A percentile compares a stretch with the other conserved stretches of the same genome.
Conservation (phyloP, 2,888 invertebrate genomes). For the Nebria salina region DNA sequence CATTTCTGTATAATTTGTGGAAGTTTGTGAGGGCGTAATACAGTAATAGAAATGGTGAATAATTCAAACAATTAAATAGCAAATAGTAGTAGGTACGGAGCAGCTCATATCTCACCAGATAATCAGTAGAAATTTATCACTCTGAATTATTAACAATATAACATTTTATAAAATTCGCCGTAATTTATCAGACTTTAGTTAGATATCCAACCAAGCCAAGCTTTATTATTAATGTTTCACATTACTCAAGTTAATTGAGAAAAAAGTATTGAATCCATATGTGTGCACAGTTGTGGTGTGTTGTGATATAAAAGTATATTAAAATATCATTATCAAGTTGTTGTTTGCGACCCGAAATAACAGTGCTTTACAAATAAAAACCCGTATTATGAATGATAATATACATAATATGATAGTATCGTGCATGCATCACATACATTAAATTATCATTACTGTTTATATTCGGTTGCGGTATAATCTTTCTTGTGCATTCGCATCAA, state of each 20-base stretch:
- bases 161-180: conserved; percentile 31
- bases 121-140: conserved; percentile 34
- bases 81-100: background rate
- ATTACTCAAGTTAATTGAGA: background rate
- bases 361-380: background rate
- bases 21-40: background rate
- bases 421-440: background rate
- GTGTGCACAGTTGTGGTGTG: background rate
- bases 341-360: background rate
- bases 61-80: background rate
- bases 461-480: too few relatives aligned
- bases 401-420: background rate
- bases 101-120: conserved; percentile 26
- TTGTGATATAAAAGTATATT: background rate
- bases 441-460: background rate
- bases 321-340: background rate
- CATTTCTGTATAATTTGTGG: background rate
- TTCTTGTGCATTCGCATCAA: too few relatives aligned
- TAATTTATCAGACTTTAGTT: conserved; percentile 21
- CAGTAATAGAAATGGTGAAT: background rate
- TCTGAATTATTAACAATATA: conserved; percentile 31
- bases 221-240: background rate
- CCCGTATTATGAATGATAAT: background rate
- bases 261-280: background rate
- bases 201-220: background rate